phyloP scores from a whole-genome alignment of 2,888 invertebrate species.

The Volucella inanis region DNA sequence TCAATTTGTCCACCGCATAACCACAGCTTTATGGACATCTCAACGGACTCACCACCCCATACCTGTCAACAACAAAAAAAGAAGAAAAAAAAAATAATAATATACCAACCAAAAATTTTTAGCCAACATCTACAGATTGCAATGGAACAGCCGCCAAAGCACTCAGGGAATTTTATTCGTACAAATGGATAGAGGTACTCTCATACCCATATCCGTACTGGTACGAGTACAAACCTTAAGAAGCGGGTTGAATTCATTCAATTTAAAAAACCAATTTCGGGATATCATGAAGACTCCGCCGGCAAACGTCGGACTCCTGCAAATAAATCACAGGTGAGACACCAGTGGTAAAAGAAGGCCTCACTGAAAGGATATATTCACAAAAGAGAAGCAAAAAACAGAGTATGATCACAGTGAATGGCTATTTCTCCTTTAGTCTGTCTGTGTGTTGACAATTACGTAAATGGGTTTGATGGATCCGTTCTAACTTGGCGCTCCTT shows the following conservation, averaged over 20 bases:
- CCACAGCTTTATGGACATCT: constrained; percentile 83
- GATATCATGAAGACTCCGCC: constrained; percentile 82
- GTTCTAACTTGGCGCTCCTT: constrained; percentile 63
- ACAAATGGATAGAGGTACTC: neutral
- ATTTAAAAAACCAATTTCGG: constrained; percentile 81
- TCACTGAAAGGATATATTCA: constrained; percentile 31
- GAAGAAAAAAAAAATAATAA: constrained; percentile 24
- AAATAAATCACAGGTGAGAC: constrained; percentile 71
- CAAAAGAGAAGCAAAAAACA: constrained; percentile 12
- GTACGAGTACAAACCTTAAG: constrained; percentile 79
- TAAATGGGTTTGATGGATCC: constrained; percentile 73
- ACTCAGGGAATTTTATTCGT: constrained; percentile 9
- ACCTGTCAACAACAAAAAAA: constrained; percentile 76
- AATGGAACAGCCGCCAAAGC: constrained; percentile 30
- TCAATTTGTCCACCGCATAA: constrained; percentile 83
- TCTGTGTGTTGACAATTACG: constrained; percentile 72
- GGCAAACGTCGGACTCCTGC: constrained; percentile 80
- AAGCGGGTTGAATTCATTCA: constrained; percentile 81
- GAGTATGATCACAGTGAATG: constrained; percentile 37
- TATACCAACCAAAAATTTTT: neutral
- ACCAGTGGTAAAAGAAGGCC: constrained; percentile 12
- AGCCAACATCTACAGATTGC: constrained; percentile 27
- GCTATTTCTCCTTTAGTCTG: constrained; percentile 12
- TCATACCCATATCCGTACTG: constrained; percentile 52
- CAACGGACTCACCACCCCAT: constrained; percentile 83